Base-by-base conservation (phyloP, 1,140 invertebrate species). In the Brachionus koreanus region DNA sequence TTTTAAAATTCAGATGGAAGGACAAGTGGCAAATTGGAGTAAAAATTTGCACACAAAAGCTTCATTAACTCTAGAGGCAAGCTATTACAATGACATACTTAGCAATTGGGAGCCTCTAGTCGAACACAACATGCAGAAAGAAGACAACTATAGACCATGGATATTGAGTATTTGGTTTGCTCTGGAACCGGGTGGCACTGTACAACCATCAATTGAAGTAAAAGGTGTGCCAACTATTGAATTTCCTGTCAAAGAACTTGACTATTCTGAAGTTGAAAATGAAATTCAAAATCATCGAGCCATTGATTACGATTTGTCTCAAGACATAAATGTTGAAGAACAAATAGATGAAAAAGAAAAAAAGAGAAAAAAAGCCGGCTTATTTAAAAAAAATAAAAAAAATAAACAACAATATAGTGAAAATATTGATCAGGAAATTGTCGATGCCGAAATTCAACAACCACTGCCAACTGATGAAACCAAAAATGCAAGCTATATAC, bases 91-190 rank as follows among this genome's bases (percentile, higher is more conserved):
- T 86, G 91, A 93, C 82, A 90, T 91, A 77, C 85, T 92, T 12
- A 91, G 92, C 83, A 89, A 90, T 33, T 94, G 93, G 93, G 93
- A 94, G 85, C 93, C 93, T 0, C 85, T 94, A 0, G 88, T 94
- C n/a, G 93, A 94, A 84, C 92, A 93, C 0, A 90, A 92, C 7
- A 90, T 92, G 37, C 89, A 91, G 19, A 89, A 91, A 65, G 92
- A 93, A 85, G 91, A 91, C 82, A 86, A 90, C 3, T 93, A 93
- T 84, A 89, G 91, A 84, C 92, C 93, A 0, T 94, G 92, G 91
- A 92, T 79, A 12, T 61, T 79, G 33, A 79, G 49, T 33, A 25
- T 79, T 37, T 79, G 76, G 76, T 79, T 79, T 37, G 76, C 76
- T 12, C 5, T 79, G 46, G 76, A 79, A 12, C 46, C 76, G 2